phyloP scores from a whole-genome alignment of 2,888 invertebrate species.

The Hypsopygia costalis region DNA sequence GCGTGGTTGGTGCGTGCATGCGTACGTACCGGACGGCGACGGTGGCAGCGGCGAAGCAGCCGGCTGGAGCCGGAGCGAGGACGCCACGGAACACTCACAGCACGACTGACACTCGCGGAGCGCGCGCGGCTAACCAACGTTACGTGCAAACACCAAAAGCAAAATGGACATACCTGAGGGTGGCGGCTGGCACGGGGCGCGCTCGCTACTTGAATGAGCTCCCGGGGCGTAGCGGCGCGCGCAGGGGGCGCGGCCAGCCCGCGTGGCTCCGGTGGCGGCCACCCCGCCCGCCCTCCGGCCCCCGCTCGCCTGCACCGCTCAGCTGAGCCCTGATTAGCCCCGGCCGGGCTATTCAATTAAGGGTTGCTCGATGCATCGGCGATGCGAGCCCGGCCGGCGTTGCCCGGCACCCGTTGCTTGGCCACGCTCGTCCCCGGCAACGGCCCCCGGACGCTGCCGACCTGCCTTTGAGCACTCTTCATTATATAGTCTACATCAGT shows the following conservation, averaged over 20 bases:
- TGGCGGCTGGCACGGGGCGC: slow-evolving; percentile 75
- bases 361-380: slow-evolving; percentile 70
- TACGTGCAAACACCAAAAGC: slow-evolving; percentile 75
- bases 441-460: slow-evolving; percentile 5
- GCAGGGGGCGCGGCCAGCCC: slow-evolving; percentile 82
- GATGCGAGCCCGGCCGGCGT: slow-evolving; percentile 41
- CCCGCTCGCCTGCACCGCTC: slow-evolving; percentile 57
- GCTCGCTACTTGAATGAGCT: slow-evolving; percentile 78
- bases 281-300: slow-evolving; percentile 40
- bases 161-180: slow-evolving; percentile 78
- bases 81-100: slow-evolving; percentile 54
- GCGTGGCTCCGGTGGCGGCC: slow-evolving; percentile 75
- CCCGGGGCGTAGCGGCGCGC: slow-evolving; percentile 79
- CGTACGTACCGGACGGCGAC: slow-evolving; percentile 53
- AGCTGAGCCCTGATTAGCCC: slow-evolving; percentile 79
- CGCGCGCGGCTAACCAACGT: slow-evolving; percentile 50
- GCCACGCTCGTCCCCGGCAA: slow-evolving; percentile 15
- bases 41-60: slow-evolving; percentile 13
- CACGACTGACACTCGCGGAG: slow-evolving; percentile 72
- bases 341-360: slow-evolving; percentile 77
- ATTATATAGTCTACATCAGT: slow-evolving; percentile 57
- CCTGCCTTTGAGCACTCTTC: slow-evolving; percentile 61
- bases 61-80: slow-evolving; percentile 22
- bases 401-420: slow-evolving; percentile 20
- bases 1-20: slow-evolving; percentile 51